Conservation (phyloP, 2,113 vertebrate species). For the Petrocephalus microphthalmus region DNA sequence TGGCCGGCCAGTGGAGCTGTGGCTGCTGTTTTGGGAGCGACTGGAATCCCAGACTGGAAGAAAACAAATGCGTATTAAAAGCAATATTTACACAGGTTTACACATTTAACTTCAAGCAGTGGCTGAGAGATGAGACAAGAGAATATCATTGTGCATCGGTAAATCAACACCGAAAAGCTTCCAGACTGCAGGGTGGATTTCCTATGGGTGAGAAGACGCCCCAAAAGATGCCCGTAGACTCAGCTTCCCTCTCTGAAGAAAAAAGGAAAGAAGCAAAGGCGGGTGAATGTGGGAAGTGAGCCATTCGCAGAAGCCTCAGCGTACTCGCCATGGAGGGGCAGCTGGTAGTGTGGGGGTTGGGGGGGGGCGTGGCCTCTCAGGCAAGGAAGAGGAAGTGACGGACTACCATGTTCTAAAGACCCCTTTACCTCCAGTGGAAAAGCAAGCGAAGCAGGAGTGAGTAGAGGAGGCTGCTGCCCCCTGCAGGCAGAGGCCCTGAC, state of each 20-base stretch:
- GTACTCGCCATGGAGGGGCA: background rate
- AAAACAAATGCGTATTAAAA: background rate
- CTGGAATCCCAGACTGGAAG: conserved; percentile 48
- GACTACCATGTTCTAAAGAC: background rate
- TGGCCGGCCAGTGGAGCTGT: conserved; percentile 46
- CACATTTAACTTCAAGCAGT: background rate
- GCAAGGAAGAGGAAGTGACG: background rate
- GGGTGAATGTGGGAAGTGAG: conserved; percentile 18
- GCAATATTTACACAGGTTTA: background rate
- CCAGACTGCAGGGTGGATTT: background rate
- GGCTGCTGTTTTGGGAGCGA: conserved; percentile 14
- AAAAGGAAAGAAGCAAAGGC: background rate
- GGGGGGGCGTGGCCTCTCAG: background rate
- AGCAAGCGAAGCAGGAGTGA: conserved; percentile 10
- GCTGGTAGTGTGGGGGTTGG: background rate
- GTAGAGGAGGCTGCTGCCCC: conserved; percentile 3
- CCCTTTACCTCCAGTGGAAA: background rate
- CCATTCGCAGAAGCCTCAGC: conserved; percentile 34
- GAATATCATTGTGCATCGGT: background rate
- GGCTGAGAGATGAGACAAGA: background rate
- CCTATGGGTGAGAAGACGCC: background rate
- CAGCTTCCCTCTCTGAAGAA: background rate
- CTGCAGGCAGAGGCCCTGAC: background rate
- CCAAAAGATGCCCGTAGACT: background rate
- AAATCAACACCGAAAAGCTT: background rate